These are phyloP conservation scores for Colostygia pectinataria DNA, from an alignment of 2,888 invertebrate species.

Conservation along the genomic window DNA sequence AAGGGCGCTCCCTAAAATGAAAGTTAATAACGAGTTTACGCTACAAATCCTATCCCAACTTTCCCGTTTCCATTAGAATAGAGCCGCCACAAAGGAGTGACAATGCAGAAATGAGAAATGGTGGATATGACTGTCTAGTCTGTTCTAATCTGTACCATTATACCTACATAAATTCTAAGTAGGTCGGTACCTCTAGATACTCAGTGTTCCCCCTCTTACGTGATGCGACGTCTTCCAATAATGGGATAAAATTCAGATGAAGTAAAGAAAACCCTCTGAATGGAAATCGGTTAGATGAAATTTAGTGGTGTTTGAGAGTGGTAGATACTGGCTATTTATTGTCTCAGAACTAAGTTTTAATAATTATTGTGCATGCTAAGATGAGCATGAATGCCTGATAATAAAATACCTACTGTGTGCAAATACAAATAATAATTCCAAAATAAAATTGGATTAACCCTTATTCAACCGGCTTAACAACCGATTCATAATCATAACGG, in stretches of 20 bases:
- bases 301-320: too few relatives aligned
- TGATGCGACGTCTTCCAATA: conserved; percentile 22
- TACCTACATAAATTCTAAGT: not conserved
- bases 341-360: too few relatives aligned
- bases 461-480: too few relatives aligned
- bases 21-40: conserved; percentile 35
- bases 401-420: too few relatives aligned
- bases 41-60: conserved; percentile 38
- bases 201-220: conserved; percentile 13
- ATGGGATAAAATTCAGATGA: conserved; percentile 12
- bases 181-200: not conserved
- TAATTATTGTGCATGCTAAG: too few relatives aligned
- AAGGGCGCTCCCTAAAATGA: conserved; percentile 28
- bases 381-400: too few relatives aligned
- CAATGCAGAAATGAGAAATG: conserved; percentile 29
- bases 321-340: too few relatives aligned
- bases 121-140: conserved; percentile 2
- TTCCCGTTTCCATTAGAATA: conserved; percentile 37
- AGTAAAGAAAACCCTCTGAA: conserved; percentile 5
- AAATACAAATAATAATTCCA: too few relatives aligned
- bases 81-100: conserved; percentile 33
- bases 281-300: conserved; percentile 12
- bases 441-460: too few relatives aligned
- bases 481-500: too few relatives aligned
- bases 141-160: not conserved